phyloP scores from a whole-genome alignment of 2,113 vertebrate species.

The Diadophis punctatus region DNA sequence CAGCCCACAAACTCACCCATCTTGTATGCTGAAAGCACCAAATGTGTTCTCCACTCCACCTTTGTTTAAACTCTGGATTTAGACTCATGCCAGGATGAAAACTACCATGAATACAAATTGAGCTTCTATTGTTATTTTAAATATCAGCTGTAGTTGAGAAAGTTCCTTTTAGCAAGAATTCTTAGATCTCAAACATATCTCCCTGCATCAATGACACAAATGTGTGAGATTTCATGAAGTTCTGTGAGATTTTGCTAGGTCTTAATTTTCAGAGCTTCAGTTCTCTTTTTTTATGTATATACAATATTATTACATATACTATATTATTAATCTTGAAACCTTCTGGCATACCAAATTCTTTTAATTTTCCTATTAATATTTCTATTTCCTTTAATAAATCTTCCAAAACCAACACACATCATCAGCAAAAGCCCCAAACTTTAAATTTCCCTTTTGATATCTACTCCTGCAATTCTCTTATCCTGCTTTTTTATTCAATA shows the following conservation, averaged over 20 bases:
- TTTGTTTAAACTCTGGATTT: neutral
- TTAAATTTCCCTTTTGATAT: neutral
- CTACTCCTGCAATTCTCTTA: neutral
- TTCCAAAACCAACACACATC: neutral
- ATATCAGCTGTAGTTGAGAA: neutral
- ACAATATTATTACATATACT: neutral
- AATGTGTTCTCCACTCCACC: neutral
- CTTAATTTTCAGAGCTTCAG: neutral
- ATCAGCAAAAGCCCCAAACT: neutral
- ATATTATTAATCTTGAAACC: neutral
- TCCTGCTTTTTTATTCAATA: neutral
- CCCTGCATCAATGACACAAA: neutral
- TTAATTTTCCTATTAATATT: neutral
- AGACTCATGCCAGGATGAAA: neutral
- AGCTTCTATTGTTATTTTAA: neutral
- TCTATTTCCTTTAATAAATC: neutral
- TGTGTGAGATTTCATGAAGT: neutral
- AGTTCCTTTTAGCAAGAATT: neutral
- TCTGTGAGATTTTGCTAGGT: neutral
- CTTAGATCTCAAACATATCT: neutral
- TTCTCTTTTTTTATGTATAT: neutral
- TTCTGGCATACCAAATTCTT: neutral
- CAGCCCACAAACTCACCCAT: neutral
- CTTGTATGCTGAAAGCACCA: slow-evolving; percentile 6
- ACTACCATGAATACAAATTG: neutral